Evolutionary conservation across 2,888 invertebrate species (phyloP), one percentile per base, ranked within the genome.

Genomic region (Schizaphis graminum): DNA sequence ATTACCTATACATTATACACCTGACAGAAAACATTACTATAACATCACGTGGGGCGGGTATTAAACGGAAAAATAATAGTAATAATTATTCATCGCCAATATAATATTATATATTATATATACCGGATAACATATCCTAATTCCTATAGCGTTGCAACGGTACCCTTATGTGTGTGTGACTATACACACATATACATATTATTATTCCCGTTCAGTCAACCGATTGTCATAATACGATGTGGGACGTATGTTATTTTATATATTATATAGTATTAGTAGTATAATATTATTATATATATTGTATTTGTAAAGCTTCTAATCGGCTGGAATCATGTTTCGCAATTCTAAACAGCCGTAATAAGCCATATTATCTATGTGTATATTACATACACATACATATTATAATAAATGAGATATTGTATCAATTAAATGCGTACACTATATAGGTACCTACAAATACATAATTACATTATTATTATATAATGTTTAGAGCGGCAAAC

Each of bases 261-360:
- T 41, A 67, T 49, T 77, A n/a, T 67, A 85, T 26, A n/a, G 47
- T 61, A 35, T 49, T 49, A 67, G 61, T 91, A 91, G 61, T 53
- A 88, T 88, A 56, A 44, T 61, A 89, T 88, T n/a, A 28, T 47
- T 53, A 53, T 8, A 57, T 89, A 89, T 67, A 41, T 24, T 21
- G 41, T 26, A 93, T 89, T 93, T 93, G 47, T 89, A 47, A 90
- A 93, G 93, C 93, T 93, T 93, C 93, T 89, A 89, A 93, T 93
- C 93, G 57, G 53, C 35, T 24, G 84, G 93, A 93, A 93, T 89
- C 93, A 47, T 93, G 93, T 93, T 93, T 93, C 89, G 93, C 89
- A 57, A 57, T 89, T 44, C 61, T 61, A 35, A 61, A 92, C 91
- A 87, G 26, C 21, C 61, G 53, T 28, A 56, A 91, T 91, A 84